Evolutionary conservation across 2,797 vertebrate species (phyloP).

Genomic region (Rhadinocentrus ornatus): DNA sequence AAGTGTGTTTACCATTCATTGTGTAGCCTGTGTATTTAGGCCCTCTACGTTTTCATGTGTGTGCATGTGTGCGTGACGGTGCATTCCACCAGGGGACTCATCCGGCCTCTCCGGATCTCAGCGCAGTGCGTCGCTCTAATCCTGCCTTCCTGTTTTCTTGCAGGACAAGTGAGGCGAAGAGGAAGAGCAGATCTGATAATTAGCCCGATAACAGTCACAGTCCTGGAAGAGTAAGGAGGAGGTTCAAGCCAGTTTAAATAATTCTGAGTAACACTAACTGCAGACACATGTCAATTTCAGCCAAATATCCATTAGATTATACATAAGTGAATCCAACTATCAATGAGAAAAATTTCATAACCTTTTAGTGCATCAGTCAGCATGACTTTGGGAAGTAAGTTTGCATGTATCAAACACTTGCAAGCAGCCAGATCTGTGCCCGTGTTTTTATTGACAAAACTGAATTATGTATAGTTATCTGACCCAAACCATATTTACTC

Average conservation of each 20-base stretch:
- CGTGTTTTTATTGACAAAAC: neutral
- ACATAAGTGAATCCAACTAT: neutral
- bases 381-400: neutral
- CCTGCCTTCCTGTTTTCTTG: slow-evolving; percentile 84
- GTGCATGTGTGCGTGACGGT: slow-evolving; percentile 18
- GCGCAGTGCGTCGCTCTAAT: slow-evolving; percentile 79
- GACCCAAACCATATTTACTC: neutral
- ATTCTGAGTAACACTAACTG: neutral
- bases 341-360: neutral
- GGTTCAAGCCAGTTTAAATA: slow-evolving; percentile 1
- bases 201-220: slow-evolving; percentile 60
- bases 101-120: slow-evolving; percentile 79
- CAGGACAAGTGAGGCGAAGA: slow-evolving; percentile 69
- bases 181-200: slow-evolving; percentile 66
- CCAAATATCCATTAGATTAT: neutral
- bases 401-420: neutral
- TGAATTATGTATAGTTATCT: neutral
- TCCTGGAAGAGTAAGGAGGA: slow-evolving; percentile 49
- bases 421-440: neutral
- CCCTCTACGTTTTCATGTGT: slow-evolving; percentile 8
- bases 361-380: neutral
- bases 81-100: slow-evolving; percentile 69
- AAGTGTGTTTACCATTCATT: slow-evolving; percentile 30
- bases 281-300: neutral
- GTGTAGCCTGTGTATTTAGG: slow-evolving; percentile 31